Conservation (phyloP, 2,888 invertebrate species). For the Chironomus tentans region DNA sequence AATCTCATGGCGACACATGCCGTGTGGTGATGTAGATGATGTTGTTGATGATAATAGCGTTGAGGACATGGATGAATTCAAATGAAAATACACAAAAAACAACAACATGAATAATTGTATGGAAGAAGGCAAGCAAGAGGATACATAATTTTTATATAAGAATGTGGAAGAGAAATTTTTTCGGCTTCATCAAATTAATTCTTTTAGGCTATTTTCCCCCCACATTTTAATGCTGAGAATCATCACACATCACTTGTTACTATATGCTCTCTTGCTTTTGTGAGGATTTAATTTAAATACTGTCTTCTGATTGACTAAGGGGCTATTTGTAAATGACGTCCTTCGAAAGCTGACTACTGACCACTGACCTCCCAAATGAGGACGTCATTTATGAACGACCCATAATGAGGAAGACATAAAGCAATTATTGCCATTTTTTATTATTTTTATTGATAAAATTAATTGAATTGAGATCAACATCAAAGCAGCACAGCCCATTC, state of each 20-base stretch:
- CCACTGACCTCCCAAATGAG: no score
- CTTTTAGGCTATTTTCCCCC: not conserved
- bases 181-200: slow-evolving; percentile 4
- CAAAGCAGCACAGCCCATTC: no score
- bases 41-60: not conserved
- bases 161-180: not conserved
- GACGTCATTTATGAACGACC: no score
- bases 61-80: not conserved
- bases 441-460: no score
- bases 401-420: no score
- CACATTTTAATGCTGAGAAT: not conserved
- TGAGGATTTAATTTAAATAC: not conserved
- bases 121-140: not conserved
- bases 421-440: no score
- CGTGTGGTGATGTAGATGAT: not conserved
- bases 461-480: no score
- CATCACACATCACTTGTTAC: not conserved
- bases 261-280: not conserved
- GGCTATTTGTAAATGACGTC: no score
- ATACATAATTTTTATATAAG: not conserved
- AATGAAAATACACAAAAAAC: not conserved
- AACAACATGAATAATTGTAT: not conserved
- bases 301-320: no score
- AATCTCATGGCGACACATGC: slow-evolving; percentile 7
- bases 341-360: no score